These are phyloP conservation scores for Xanthorhoe designata DNA, from an alignment of 2,888 invertebrate species.

Conservation along the genomic window DNA sequence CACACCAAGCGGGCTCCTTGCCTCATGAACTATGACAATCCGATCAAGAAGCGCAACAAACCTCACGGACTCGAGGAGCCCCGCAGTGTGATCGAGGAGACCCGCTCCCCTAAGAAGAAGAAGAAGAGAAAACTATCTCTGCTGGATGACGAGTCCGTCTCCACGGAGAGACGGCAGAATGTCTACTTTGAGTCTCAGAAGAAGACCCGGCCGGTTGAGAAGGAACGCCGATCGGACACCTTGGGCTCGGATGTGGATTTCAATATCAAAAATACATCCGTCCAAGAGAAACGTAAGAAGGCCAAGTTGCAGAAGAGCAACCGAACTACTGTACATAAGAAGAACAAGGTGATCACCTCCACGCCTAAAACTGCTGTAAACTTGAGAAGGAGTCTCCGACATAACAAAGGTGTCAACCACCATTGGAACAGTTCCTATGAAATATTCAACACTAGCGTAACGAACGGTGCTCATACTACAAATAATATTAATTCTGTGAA, in stretches of 20 bases:
- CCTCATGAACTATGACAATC: conserved; percentile 73
- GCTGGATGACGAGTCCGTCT: conserved; percentile 66
- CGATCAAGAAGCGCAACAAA: conserved; percentile 61
- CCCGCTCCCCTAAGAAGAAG: conserved; percentile 64
- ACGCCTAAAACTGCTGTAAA: conserved; percentile 64
- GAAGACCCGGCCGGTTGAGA: conserved; percentile 51
- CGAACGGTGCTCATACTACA: conserved; percentile 54
- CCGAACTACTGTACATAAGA: conserved; percentile 59
- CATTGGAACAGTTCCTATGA: conserved; percentile 67
- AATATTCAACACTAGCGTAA: conserved; percentile 51
- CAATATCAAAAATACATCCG: conserved; percentile 68
- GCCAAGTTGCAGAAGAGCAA: conserved; percentile 58
- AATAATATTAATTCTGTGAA: conserved; percentile 42
- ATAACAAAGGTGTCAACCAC: conserved; percentile 54
- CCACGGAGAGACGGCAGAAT: conserved; percentile 64
- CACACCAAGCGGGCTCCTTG: conserved; percentile 78
- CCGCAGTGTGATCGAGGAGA: conserved; percentile 51
- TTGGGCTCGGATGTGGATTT: conserved; percentile 70
- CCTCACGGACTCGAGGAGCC: conserved; percentile 63
- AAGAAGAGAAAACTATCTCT: conserved; percentile 70
- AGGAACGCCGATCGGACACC: conserved; percentile 61
- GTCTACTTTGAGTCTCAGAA: conserved; percentile 69
- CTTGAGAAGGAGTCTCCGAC: conserved; percentile 70
- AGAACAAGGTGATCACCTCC: conserved; percentile 70
- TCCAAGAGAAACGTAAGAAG: conserved; percentile 62